Conservation (phyloP, 30 jellyfish, hydroid and myxozoan genomes). For the Catostylus mosaicus region DNA sequence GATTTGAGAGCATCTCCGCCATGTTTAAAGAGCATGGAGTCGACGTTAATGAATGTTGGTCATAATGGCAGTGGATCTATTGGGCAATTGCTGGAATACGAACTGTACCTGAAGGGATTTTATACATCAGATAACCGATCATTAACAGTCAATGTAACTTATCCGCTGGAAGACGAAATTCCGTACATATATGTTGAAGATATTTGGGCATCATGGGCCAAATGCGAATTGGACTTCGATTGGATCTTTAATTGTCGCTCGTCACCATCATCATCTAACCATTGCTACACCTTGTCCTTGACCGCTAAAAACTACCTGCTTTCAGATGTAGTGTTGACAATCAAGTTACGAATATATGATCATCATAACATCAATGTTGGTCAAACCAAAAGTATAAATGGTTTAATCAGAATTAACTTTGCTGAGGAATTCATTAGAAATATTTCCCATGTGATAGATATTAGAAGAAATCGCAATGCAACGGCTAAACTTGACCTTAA, state of each 20-base stretch:
- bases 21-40: constrained; percentile 32
- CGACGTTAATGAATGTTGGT: neutral
- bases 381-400: neutral
- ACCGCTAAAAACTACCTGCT: neutral
- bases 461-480: neutral
- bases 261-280: constrained; percentile 5
- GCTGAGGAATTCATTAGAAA: constrained; percentile 2
- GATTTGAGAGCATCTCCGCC: constrained; percentile 59
- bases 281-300: neutral
- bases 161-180: neutral
- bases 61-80: neutral
- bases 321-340: neutral
- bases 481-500: constrained; percentile 3
- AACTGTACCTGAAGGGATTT: constrained; percentile 10
- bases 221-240: neutral
- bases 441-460: neutral
- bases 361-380: neutral
- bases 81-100: neutral
- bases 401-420: constrained; percentile 1
- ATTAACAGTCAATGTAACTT: neutral
- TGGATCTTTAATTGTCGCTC: neutral
- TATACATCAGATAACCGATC: constrained; percentile 25
- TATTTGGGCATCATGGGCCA: neutral
- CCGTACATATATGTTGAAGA: constrained; percentile 18
- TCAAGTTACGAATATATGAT: constrained; percentile 1